Percentiles rank a stretch among this genome's conserved stretches.
Evolutionary conservation across 2,113 vertebrate genomes (phyloP).

Genomic region (Australoheros scitulus): DNA sequence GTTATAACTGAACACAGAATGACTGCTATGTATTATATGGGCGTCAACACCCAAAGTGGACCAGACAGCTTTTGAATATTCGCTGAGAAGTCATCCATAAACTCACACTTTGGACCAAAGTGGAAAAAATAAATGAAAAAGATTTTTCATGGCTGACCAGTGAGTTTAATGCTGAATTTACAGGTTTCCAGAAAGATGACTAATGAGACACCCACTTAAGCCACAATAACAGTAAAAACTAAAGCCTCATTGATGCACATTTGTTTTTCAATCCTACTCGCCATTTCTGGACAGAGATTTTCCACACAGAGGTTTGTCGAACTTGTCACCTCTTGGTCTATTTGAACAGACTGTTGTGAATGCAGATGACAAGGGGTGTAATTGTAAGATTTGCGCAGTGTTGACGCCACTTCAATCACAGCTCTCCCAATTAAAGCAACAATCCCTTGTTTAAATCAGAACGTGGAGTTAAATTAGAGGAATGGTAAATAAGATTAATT

Average conservation of each 20-base stretch:
- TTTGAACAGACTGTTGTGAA: background rate
- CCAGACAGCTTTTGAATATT: background rate
- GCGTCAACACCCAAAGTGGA: background rate
- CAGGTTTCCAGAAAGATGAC: background rate
- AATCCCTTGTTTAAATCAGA: background rate
- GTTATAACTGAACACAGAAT: constrained; percentile 3
- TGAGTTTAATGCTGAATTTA: background rate
- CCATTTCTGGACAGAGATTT: background rate
- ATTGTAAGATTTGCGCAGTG: background rate
- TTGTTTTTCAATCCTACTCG: background rate
- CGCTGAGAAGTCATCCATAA: background rate
- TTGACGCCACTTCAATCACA: constrained; percentile 1
- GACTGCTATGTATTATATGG: background rate
- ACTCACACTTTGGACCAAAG: background rate
- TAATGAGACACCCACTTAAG: background rate
- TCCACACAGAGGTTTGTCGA: background rate
- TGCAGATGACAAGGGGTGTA: background rate
- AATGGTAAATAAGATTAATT: constrained; percentile 3
- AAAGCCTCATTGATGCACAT: background rate
- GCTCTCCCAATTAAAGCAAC: constrained; percentile 36
- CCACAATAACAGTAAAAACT: background rate
- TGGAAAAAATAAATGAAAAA: background rate
- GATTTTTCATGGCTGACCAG: background rate
- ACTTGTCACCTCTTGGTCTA: background rate
- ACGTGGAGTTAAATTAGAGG: constrained; percentile 14